Base-by-base conservation (phyloP, 2,888 invertebrate species). In the Ennomos quercinarius region DNA sequence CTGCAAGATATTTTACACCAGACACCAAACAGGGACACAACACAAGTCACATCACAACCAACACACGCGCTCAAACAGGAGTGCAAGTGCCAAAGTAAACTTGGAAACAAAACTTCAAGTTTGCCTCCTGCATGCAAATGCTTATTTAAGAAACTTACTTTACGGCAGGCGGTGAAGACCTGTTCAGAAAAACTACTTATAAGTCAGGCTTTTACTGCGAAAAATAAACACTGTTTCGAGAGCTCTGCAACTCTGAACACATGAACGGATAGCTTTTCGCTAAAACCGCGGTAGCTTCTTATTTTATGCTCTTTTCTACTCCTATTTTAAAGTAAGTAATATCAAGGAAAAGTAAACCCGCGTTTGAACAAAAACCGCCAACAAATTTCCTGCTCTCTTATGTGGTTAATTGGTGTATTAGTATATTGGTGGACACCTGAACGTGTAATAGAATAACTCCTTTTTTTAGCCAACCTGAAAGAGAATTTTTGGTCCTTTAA, bases 51-150 rank as follows among this genome's bases (percentile, higher is more conserved):
- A 17, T 2, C 17, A 65, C 73, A 76, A 62, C 43, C 73, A 76
- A 62, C 43, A 70, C 70, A 70, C 57, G 67, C 67, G 53, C 54
- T 70, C 73, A 74, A 74, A 77, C 47, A 50, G 71, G 59, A 73
- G 71, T 75, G 78, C 76, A 69, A 77, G 78, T 74, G 78, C 72
- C 62, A 78, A 72, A 74, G 69, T 66, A 77, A 78, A 76, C 64
- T 58, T 57, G 50, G 52, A 57, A 70, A 73, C 75, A 72, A 71
- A 72, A 47, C 60, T 13, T 13, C 36, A 12, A 67, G 61, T 68
- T 59, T 65, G 62, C 57, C 49, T 60, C 49, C 63, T 27, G 69
- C 65, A 66, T 60, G 64, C 63, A 63, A 49, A 53, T 50, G 43
- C 39, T 39, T 42, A 53, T 53, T 60, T 53, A 63, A 63, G 67